A percentile compares a stretch with the other conserved stretches of the same genome.
Conservation (phyloP, 2,113 vertebrate species). For the Micronisus gabar region DNA sequence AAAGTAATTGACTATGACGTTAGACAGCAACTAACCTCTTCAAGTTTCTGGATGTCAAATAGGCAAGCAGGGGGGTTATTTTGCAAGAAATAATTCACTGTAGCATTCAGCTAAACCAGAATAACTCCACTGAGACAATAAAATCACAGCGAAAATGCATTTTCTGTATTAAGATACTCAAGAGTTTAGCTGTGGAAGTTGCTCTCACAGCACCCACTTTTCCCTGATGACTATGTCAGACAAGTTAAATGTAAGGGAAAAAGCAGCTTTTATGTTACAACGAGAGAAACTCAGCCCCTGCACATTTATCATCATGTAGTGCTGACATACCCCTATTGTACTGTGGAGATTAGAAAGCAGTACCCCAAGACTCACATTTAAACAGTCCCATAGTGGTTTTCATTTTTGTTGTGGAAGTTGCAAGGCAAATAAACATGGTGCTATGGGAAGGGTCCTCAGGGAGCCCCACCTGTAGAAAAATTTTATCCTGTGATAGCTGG, state of each 20-base stretch:
- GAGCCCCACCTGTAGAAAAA: neutral
- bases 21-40: neutral
- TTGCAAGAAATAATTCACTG: neutral
- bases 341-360: neutral
- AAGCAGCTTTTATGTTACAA: neutral
- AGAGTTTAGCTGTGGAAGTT: neutral
- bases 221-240: neutral
- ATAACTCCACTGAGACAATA: neutral
- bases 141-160: neutral
- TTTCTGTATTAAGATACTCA: neutral
- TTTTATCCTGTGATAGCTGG: neutral
- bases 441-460: neutral
- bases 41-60: neutral
- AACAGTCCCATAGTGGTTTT: neutral
- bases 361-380: neutral
- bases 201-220: neutral
- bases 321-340: neutral
- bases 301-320: neutral
- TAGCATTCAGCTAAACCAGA: neutral
- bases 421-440: neutral
- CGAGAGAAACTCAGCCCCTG: neutral
- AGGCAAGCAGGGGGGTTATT: neutral
- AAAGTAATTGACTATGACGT: constrained; percentile 7
- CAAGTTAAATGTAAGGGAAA: neutral
- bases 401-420: neutral